A percentile compares a stretch with the other conserved stretches of the same genome.
These are phyloP conservation scores for Neomicropteryx cornuta DNA, from an alignment of 1,140 invertebrate species.

Conservation along the genomic window DNA sequence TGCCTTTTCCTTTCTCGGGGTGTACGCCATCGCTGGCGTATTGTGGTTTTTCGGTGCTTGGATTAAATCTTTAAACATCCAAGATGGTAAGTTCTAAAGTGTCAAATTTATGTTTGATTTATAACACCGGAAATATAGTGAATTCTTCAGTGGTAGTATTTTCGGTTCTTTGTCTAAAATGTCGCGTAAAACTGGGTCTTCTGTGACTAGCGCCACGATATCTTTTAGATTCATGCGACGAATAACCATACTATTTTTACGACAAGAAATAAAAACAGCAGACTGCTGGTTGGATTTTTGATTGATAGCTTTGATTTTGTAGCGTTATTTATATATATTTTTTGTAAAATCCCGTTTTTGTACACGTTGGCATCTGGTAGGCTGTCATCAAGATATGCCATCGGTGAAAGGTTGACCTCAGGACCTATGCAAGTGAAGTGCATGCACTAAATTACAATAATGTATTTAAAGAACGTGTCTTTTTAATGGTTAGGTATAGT, in stretches of 20 bases:
- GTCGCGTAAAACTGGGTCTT: constrained; percentile 19
- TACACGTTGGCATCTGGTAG: not conserved
- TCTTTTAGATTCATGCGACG: constrained; percentile 21
- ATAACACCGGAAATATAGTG: constrained; percentile 17
- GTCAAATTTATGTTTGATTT: constrained; percentile 22
- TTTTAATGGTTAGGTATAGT: constrained; percentile 9
- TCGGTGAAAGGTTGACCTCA: no score
- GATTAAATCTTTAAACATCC: constrained; percentile 72
- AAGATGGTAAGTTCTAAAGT: constrained; percentile 63
- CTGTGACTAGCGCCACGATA: constrained; percentile 34
- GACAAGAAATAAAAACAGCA: constrained; percentile 1
- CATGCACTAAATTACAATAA: not conserved
- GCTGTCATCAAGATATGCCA: not conserved
- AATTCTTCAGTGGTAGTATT: constrained; percentile 24
- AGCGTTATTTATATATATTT: no score
- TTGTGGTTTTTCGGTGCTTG: constrained; percentile 56
- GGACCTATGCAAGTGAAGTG: no score
- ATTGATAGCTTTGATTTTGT: no score
- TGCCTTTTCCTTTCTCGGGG: constrained; percentile 47
- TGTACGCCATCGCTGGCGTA: constrained; percentile 76
- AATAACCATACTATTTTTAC: constrained; percentile 21
- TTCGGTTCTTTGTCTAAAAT: constrained; percentile 20
- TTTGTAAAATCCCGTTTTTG: no score
- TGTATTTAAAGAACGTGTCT: not conserved
- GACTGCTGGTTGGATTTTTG: no score